Percentiles rank a stretch among this genome's conserved stretches.
Conservation (phyloP, 2,888 invertebrate genomes). For the Tiliacea aurago region DNA sequence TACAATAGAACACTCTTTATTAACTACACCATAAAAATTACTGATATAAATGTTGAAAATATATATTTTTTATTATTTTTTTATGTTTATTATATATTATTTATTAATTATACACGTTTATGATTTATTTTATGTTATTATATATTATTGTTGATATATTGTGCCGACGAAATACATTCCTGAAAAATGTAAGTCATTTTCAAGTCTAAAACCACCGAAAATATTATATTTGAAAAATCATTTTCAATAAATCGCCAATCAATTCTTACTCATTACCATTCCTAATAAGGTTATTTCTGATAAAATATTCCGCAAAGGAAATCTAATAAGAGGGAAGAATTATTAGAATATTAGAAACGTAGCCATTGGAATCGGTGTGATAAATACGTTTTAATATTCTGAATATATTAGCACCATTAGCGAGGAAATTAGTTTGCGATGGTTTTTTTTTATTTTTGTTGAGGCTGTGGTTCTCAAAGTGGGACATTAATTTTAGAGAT, state of each 20-base stretch:
- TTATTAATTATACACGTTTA: no score
- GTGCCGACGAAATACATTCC: no score
- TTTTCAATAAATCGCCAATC: slow-evolving; percentile 28
- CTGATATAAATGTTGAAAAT: no score
- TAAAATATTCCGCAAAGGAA: slow-evolving; percentile 45
- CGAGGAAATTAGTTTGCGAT: slow-evolving; percentile 32
- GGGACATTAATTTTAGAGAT: slow-evolving; percentile 16
- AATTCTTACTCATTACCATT: slow-evolving; percentile 44
- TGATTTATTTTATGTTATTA: no score
- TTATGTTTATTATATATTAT: no score
- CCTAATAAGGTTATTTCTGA: slow-evolving; percentile 43
- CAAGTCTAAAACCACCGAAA: no score
- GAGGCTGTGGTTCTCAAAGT: slow-evolving; percentile 37
- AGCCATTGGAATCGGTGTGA: slow-evolving; percentile 48
- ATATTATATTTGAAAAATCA: neutral
- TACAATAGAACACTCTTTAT: no score
- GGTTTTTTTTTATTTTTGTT: slow-evolving; percentile 15
- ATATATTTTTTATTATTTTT: no score
- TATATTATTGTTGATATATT: no score
- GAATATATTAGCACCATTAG: slow-evolving; percentile 63
- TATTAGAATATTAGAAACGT: slow-evolving; percentile 41
- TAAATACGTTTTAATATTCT: slow-evolving; percentile 63
- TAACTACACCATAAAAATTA: no score
- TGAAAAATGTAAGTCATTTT: no score
- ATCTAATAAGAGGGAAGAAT: slow-evolving; percentile 37